phyloP scores from a whole-genome alignment of 2,888 invertebrate species.

The Deladenus siricidicola region DNA sequence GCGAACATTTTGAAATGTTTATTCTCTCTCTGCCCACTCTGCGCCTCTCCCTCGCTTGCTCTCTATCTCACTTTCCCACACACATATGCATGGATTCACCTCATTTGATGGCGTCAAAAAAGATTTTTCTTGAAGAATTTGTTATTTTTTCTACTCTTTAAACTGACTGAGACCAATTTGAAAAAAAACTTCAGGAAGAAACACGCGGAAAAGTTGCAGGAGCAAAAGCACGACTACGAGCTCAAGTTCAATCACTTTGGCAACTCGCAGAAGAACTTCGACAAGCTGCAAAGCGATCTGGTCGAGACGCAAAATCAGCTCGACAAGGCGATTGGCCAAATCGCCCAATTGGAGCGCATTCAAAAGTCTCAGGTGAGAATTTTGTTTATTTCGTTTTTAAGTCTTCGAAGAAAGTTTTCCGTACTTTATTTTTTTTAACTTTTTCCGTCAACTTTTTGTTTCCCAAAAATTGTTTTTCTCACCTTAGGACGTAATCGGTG shows the following conservation, averaged over 20 bases:
- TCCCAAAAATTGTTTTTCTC: not conserved
- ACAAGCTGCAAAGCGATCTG: conserved; percentile 35
- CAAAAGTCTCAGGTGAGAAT: conserved; percentile 40
- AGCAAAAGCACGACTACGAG: conserved; percentile 35
- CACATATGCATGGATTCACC: no score
- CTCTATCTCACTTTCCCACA: no score
- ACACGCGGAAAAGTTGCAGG: conserved; percentile 35
- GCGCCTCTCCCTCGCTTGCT: no score
- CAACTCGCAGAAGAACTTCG: conserved; percentile 31
- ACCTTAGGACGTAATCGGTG: conserved; percentile 37
- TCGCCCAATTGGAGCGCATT: conserved; percentile 38
- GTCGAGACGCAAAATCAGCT: conserved; percentile 29
- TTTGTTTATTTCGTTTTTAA: no score
- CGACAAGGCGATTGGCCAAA: conserved; percentile 37
- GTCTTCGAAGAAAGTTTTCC: no score
- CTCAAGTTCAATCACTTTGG: conserved; percentile 28
- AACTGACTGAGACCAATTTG: not conserved
- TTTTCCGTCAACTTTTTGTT: not conserved
- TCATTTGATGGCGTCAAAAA: no score
- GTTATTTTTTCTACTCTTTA: not conserved
- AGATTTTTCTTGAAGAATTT: not conserved
- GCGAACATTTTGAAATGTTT: not conserved
- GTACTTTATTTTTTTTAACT: not conserved
- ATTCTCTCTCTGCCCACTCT: no score
- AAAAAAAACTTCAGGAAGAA: conserved; percentile 32